phyloP scores from a whole-genome alignment of 1,140 invertebrate genomes.

The Diachasma alloeum region DNA sequence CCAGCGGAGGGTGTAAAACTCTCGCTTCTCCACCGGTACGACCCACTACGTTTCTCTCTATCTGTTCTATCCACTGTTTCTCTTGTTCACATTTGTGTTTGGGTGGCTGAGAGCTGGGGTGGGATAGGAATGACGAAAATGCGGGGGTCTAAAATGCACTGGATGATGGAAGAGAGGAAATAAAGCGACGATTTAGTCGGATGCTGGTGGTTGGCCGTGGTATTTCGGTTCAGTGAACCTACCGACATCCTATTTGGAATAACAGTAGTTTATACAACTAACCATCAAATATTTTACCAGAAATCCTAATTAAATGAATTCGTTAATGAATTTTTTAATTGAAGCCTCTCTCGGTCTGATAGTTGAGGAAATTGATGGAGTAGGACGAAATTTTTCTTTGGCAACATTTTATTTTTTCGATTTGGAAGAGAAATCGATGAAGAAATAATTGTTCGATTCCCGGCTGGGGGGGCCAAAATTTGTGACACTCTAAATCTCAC shows the following conservation, averaged over 20 bases:
- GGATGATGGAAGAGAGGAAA: slow-evolving; percentile 11
- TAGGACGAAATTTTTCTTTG: background rate
- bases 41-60: background rate
- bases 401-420: too few species aligned
- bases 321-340: background rate
- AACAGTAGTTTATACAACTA: slow-evolving; percentile 6
- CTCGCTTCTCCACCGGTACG: background rate
- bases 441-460: too few species aligned
- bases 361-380: too few species aligned
- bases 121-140: slow-evolving; percentile 4
- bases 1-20: background rate
- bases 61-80: background rate
- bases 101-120: background rate
- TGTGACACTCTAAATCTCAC: too few species aligned
- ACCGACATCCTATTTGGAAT: slow-evolving; percentile 9
- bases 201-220: slow-evolving; percentile 6
- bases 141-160: slow-evolving; percentile 1
- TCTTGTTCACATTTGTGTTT: background rate
- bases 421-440: too few species aligned
- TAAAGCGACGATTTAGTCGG: slow-evolving; percentile 14
- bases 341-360: background rate
- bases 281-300: background rate
- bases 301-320: background rate
- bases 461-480: too few species aligned
- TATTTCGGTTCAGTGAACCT: slow-evolving; percentile 9